These are phyloP conservation scores for Ceratoteleas bidentatus DNA, from an alignment of 1,140 invertebrate species.

Conservation along the genomic window DNA sequence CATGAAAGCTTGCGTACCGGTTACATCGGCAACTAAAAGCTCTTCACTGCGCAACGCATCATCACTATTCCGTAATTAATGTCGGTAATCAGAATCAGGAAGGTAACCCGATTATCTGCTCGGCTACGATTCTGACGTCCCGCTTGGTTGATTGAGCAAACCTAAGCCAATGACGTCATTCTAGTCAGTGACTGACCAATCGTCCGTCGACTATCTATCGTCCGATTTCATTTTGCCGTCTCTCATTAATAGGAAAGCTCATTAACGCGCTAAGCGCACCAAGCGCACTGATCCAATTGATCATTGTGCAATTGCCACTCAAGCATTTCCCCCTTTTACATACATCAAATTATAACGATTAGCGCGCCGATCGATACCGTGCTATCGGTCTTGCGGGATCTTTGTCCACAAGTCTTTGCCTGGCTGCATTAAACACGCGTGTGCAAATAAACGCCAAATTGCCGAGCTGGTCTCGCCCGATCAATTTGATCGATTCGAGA, in stretches of 20 bases:
- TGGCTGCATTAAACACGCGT: conserved; percentile 16
- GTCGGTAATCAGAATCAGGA: conserved; percentile 76
- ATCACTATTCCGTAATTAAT: conserved; percentile 78
- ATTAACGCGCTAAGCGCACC: conserved; percentile 63
- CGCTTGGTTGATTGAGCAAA: conserved; percentile 73
- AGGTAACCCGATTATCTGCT: conserved; percentile 76
- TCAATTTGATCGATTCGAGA: conserved; percentile 7
- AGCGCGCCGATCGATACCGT: conserved; percentile 9
- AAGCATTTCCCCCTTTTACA: conserved; percentile 31
- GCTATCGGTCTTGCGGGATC: conserved; percentile 10
- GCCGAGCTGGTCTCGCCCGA: conserved; percentile 1
- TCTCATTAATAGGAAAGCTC: conserved; percentile 72
- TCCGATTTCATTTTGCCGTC: conserved; percentile 49
- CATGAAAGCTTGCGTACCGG: conserved; percentile 66
- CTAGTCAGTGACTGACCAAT: conserved; percentile 55
- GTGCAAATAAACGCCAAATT: conserved; percentile 12
- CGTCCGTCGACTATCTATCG: conserved; percentile 52
- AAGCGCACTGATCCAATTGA: conserved; percentile 41
- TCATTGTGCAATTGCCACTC: conserved; percentile 37
- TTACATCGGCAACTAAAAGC: conserved; percentile 66
- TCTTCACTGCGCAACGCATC: conserved; percentile 71
- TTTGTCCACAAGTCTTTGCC: conserved; percentile 24
- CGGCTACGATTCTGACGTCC: conserved; percentile 73
- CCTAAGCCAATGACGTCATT: conserved; percentile 69
- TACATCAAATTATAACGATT: conserved; percentile 46